These are phyloP conservation scores for Heliconius congener DNA, from an alignment of 1,140 invertebrate genomes.

Conservation along the genomic window DNA sequence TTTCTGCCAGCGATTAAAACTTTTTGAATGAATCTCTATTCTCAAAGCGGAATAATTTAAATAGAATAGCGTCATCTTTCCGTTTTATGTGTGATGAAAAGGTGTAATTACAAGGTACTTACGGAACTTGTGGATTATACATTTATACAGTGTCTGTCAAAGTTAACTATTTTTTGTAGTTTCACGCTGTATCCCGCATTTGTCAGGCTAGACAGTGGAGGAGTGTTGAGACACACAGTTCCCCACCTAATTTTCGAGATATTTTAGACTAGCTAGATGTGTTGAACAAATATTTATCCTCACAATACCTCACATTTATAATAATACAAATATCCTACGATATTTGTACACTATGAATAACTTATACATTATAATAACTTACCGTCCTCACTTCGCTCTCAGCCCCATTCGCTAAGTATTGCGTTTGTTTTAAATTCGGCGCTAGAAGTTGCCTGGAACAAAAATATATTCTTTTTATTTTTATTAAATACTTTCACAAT, in stretches of 20 bases:
- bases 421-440: constrained; percentile 70
- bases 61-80: constrained; percentile 36
- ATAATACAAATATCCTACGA: no score
- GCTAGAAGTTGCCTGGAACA: constrained; percentile 71
- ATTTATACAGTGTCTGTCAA: neutral
- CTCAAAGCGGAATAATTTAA: constrained; percentile 38
- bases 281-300: no score
- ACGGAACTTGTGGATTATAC: neutral
- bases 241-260: no score
- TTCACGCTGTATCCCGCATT: neutral
- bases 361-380: constrained; percentile 41
- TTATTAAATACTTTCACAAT: neutral
- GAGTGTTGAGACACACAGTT: no score
- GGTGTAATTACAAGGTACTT: constrained; percentile 29
- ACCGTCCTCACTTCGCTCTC: constrained; percentile 74
- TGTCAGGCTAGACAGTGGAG: no score
- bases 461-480: constrained; percentile 28
- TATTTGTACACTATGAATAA: neutral
- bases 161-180: neutral
- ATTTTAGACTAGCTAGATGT: no score
- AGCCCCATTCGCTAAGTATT: constrained; percentile 69
- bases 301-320: no score
- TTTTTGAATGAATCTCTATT: constrained; percentile 38
- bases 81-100: constrained; percentile 30
- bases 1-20: constrained; percentile 37